Evolutionary conservation across 2,113 vertebrate genomes (phyloP).

Genomic region (Apaloderma vittatum): DNA sequence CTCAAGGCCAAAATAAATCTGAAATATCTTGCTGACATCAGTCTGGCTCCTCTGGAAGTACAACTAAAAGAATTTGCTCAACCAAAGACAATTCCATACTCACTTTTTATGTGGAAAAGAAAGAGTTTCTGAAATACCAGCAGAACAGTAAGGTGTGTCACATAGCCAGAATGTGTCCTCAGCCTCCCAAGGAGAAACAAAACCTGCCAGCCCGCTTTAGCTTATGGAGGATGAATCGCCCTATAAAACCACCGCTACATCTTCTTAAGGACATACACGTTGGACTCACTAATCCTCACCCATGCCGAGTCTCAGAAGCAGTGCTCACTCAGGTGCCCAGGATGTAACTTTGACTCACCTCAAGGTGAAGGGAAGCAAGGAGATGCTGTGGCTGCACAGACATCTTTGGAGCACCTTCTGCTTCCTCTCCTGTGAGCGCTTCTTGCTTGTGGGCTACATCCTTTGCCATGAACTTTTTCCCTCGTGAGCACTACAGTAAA

Average conservation of each 20-base stretch:
- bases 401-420: not conserved
- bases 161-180: not conserved
- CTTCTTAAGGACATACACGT: not conserved
- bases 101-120: not conserved
- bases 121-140: not conserved
- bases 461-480: accelerated
- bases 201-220: not conserved
- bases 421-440: not conserved
- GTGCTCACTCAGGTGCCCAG: not conserved
- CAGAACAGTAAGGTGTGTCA: not conserved
- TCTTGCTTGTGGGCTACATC: accelerated
- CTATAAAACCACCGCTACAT: not conserved
- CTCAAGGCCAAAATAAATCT: not conserved
- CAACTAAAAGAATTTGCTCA: not conserved
- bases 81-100: not conserved
- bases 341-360: not conserved
- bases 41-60: not conserved
- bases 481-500: accelerated
- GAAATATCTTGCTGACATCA: not conserved
- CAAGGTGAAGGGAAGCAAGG: not conserved
- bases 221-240: not conserved
- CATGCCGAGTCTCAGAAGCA: not conserved
- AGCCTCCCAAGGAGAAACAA: not conserved
- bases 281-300: not conserved
- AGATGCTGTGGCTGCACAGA: not conserved